Conservation (phyloP, 2,797 vertebrate species). For the Syngnathus rostellatus region DNA sequence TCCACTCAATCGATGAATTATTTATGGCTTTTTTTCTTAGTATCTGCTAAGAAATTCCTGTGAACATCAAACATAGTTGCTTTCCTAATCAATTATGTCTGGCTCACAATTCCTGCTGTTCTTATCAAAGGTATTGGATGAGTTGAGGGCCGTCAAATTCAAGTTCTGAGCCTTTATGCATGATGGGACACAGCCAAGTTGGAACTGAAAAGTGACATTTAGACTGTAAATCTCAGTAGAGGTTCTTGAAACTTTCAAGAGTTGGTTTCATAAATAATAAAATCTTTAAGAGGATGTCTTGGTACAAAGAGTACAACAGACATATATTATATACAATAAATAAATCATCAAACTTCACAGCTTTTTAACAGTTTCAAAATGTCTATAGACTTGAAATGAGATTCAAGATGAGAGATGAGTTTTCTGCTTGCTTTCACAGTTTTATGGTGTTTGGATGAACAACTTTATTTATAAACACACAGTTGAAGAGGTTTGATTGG, state of each 20-base stretch:
- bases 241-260: neutral
- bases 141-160: neutral
- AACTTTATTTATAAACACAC: neutral
- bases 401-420: neutral
- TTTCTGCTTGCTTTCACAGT: neutral
- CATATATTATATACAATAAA: neutral
- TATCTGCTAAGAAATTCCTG: constrained; percentile 13
- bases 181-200: neutral
- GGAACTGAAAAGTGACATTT: neutral
- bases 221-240: neutral
- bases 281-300: neutral
- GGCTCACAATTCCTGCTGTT: neutral
- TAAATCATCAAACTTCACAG: neutral
- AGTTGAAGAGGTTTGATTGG: neutral
- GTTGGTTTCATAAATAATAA: neutral
- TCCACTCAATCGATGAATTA: constrained; percentile 30
- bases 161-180: neutral
- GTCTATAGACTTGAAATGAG: neutral
- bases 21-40: constrained; percentile 11
- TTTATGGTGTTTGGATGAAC: neutral
- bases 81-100: neutral
- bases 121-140: neutral
- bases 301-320: neutral
- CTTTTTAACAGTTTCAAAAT: neutral
- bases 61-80: neutral